Base-by-base conservation (phyloP, 2,888 invertebrate species). In the Eristalinus aeneus region DNA sequence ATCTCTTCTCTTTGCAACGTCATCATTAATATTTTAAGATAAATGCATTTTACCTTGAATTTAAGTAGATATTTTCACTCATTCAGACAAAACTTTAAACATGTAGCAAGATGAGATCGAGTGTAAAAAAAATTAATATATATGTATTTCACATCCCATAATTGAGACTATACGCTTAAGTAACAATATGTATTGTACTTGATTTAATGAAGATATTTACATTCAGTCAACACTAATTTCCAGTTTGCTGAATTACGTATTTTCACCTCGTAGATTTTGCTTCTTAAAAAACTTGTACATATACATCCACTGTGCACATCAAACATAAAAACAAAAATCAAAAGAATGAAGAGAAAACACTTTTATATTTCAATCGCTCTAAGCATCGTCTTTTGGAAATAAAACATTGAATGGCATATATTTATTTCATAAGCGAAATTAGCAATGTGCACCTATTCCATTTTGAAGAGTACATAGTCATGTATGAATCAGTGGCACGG, bases 361-460 rank as follows among this genome's bases (percentile, higher is more conserved):
- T 76, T 76, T 34, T 12, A n/a, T 67, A 39, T 46, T 58, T 23
- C 56, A 77, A 63, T 64, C 77, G 63, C 76, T 68, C 10, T 31
- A 76, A 54, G 9, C 53, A 36, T 54, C 6, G 61, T 0, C 46
- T 68, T 23, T 56, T 16, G 36, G 11, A 36, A 36, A 54, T 56
- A 23, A 32, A 39, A 69, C 39, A 8, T 46, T 46, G n/a, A 46
- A 46, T 6, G 56, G 27, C 23, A 78, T 36, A 79, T 72, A 72
- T 79, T 79, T 79, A 32, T 9, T 79, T 60, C 2, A 23, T 68
- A 56, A 68, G 39, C 61, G 36, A 73, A 65, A 67, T 79, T 74
- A 68, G 63, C 34, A 65, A 46, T 56, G 63, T 75, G 75, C 71
- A 80, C 85, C 84, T 72, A 80, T 85, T 85, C 60, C 56, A 72